Evolutionary conservation across 1,140 invertebrate species (phyloP), one percentile per base, ranked within the genome.

Genomic region (Pogonus chalceus): DNA sequence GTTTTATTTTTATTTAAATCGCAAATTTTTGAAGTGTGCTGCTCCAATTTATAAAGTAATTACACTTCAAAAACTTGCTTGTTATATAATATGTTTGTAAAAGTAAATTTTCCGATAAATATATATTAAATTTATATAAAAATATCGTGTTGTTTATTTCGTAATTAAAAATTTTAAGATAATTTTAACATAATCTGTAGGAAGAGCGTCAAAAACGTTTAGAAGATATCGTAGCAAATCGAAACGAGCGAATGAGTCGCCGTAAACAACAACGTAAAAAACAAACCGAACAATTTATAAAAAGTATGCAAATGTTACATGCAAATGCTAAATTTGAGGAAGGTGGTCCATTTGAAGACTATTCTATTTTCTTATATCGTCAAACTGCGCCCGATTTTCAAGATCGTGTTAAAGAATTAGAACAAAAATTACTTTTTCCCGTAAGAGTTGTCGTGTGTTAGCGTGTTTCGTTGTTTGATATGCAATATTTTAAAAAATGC

Each of bases 241-340:
- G 82, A 37, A 69, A 68, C 37, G 83, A 86, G 51, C 75, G 81
- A 52, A 77, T 79, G 69, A 77, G 75, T 65, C 79, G 77, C 56
- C 74, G 82, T 7, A 78, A 81, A 54, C 80, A 83, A 65, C 77
- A 83, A 60, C 74, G 82, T 54, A 79, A 81, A 65, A 76, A 83
- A 61, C 79, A 82, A 56, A 85, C 79, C 1, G 80, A 85, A 61
- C 82, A 85, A 54, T 85, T 87, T 69, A 76, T 84, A 63, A 86
- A 87, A 71, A 87, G 84, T 68, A 79, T 88, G 77, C 81, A 83
- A 65, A 84, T 88, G 79, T 70, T 88, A 56, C 80, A 85, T 68
- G 77, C 78, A 14, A 85, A 85, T 62, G 74, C 77, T 49, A 75
- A 76, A 62, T 71, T 76, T 22, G 74, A 79, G 56, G 61, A 68